Base-by-base conservation (phyloP, 2,888 invertebrate genomes). In the Tenthredo scrophulariae region DNA sequence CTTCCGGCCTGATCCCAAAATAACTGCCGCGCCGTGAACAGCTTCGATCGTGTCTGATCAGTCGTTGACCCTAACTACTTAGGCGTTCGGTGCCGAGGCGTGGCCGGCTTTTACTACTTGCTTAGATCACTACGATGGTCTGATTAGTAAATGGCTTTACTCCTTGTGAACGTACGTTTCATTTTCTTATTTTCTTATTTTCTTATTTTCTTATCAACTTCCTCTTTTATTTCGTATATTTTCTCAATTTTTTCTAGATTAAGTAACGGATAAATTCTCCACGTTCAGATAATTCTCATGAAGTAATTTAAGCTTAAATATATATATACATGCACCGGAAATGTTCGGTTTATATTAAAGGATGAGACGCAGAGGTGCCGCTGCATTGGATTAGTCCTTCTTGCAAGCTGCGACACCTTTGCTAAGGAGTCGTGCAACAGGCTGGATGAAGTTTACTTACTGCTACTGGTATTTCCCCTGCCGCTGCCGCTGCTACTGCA, bases 341-440 rank as follows among this genome's bases (percentile, higher is more conserved):
- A 77, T 77, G 77, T 50, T 77, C 54, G 77, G 50, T 33, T 77
- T 77, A 46, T 74, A 77, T 77, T 77, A 77, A 77, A 77, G 77
- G 15, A 26, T 18, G 18, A 46, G 33, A 22, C 29, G 33, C 15
- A 33, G 77, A 50, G 50, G 50, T 50, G 18, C n/a, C 26, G 50
- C 50, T 29, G 50, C 77, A 50, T 77, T 46, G 54, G 77, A 77
- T 77, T 77, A 77, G 77, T 77, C 77, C 77, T 77, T 54, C 46
- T 54, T 33, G 50, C 77, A 40, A 77, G 77, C 54, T 77, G 77
- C 77, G 29, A 77, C 77, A 77, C 54, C 77, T 54, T 74, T 54
- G 29, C 50, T 77, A 77, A 77, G 77, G 50, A 77, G 50, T 33
- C 29, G 50, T 9, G 77, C 77, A 77, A 77, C 77, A 77, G 77